Evolutionary conservation across 2,888 invertebrate genomes (phyloP).

Genomic region (Pyrrhosoma nymphula): DNA sequence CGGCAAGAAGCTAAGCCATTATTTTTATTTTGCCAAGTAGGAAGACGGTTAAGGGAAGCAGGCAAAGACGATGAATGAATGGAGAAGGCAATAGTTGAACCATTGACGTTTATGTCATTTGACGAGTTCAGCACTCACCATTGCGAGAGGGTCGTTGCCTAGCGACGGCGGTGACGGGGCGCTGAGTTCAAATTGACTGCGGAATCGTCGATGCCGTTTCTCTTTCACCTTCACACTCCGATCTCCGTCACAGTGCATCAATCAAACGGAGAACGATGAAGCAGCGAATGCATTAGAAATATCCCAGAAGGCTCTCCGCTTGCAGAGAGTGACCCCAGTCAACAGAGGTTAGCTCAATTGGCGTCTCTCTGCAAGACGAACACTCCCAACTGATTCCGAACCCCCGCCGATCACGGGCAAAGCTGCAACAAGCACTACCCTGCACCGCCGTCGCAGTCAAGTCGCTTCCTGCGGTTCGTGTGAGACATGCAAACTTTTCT

Average conservation of each 20-base stretch:
- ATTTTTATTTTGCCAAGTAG: too few relatives aligned
- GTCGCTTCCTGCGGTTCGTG: not conserved
- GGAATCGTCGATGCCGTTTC: not conserved
- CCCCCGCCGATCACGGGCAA: not conserved
- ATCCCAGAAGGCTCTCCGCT: not conserved
- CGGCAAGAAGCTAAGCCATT: too few relatives aligned
- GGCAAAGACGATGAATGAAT: not conserved
- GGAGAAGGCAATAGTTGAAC: not conserved
- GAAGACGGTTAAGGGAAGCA: too few relatives aligned
- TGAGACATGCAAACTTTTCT: not conserved
- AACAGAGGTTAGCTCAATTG: not conserved
- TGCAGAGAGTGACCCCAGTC: not conserved
- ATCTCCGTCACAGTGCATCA: not conserved
- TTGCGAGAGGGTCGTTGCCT: not conserved
- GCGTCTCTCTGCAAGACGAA: not conserved
- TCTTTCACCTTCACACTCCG: too few relatives aligned
- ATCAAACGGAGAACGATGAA: not conserved
- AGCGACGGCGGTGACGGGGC: not conserved
- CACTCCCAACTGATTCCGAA: too few relatives aligned
- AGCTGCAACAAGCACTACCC: not conserved
- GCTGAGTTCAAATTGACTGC: not conserved
- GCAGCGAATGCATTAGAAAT: not conserved
- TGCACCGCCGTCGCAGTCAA: not conserved
- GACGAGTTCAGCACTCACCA: not conserved
- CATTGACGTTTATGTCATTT: not conserved